Evolutionary conservation across 2,888 invertebrate genomes (phyloP).

Genomic region (Eudemis profundana): DNA sequence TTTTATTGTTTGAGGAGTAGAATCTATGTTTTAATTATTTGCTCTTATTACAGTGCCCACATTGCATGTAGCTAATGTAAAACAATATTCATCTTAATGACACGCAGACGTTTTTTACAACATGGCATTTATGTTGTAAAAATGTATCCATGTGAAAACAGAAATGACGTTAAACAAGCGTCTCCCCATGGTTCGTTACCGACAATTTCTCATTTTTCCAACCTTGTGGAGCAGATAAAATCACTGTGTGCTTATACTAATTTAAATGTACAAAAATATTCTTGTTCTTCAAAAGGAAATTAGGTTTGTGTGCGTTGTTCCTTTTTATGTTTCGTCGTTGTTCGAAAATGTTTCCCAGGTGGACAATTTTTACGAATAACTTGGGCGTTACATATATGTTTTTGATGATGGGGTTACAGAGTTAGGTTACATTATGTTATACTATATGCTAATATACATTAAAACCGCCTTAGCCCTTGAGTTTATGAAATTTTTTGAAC

Average conservation of each 20-base stretch:
- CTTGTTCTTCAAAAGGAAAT: background rate
- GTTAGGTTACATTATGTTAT: no score
- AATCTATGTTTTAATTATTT: no score
- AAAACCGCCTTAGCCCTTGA: background rate
- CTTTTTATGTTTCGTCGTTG: background rate
- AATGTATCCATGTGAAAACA: background rate
- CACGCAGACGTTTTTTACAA: no score
- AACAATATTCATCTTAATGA: no score
- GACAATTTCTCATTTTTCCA: constrained; percentile 28
- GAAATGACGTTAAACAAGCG: constrained; percentile 24
- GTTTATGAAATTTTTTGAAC: no score
- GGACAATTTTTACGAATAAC: background rate
- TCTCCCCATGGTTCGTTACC: constrained; percentile 23
- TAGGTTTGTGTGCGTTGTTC: background rate
- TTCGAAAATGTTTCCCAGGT: background rate
- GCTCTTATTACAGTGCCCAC: no score
- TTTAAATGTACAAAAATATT: background rate
- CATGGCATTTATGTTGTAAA: no score
- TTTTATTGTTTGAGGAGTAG: no score
- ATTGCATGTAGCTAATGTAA: no score
- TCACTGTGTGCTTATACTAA: background rate
- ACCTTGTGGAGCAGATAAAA: constrained; percentile 29
- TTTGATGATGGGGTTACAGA: no score
- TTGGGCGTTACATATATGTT: background rate
- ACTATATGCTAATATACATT: no score